These are phyloP conservation scores for Circaetus cinerascens DNA, from an alignment of 2,113 vertebrate genomes.

Conservation along the genomic window DNA sequence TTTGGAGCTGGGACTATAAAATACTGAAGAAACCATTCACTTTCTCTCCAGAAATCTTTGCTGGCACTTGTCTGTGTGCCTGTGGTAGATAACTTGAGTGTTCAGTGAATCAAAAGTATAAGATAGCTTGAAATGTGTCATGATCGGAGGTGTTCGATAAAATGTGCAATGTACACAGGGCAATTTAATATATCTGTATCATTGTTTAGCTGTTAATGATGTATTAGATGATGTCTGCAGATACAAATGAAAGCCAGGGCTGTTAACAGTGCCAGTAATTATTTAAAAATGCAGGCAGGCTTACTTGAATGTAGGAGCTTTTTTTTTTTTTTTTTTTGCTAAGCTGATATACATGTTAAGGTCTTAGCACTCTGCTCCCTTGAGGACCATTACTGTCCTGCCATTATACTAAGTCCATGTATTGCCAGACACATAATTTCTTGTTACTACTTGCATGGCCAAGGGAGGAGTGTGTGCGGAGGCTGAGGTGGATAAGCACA, in stretches of 20 bases:
- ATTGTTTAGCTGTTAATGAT: not conserved
- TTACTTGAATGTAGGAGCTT: not conserved
- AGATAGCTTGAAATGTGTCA: not conserved
- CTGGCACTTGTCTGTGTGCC: not conserved
- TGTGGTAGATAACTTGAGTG: not conserved
- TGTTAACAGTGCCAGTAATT: conserved; percentile 23
- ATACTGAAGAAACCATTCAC: not conserved
- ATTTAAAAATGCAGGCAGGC: not conserved
- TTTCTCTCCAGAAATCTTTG: not conserved
- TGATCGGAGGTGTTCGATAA: not conserved
- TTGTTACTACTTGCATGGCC: not conserved
- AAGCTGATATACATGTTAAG: not conserved
- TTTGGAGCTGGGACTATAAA: not conserved
- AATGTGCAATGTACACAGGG: not conserved
- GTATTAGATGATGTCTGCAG: not conserved
- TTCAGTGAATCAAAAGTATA: not conserved
- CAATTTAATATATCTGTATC: not conserved
- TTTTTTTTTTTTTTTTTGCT: not conserved
- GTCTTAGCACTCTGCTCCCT: not conserved
- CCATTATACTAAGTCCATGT: not conserved
- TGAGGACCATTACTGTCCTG: not conserved
- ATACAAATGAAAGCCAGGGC: not conserved
- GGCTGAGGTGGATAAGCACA: not conserved
- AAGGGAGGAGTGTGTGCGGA: not conserved
- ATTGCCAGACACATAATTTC: not conserved